Evolutionary conservation across 2,888 invertebrate genomes (phyloP), one percentile per base, ranked within the genome.

Genomic region (Liopterus haemorrhoidalis): DNA sequence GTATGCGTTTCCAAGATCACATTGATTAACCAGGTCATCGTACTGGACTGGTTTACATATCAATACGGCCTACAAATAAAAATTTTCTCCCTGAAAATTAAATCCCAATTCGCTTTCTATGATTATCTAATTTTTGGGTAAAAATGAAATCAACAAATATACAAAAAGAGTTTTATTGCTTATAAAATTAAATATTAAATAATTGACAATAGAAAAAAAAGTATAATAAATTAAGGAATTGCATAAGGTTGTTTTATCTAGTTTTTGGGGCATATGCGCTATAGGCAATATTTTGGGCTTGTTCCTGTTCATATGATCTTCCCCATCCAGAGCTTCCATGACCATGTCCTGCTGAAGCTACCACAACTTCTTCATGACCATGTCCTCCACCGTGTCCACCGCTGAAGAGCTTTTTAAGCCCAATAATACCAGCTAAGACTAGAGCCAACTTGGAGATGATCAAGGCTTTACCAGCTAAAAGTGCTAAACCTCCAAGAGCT

Each of bases 371-470:
- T 11, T 78, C 78, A 41, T 78, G 75, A 45, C 82, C 80, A 56
- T 72, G 70, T 6, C 75, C 76, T 45, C 78, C 76, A 5, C 65
- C 63, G 4, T 78, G 75, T 21, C 76, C 76, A 2, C 81, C 75
- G 15, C 82, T 79, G 32, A 88, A 71, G 20, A 90, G 75, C 59
- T 89, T 89, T 73, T 88, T 89, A 65, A 90, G 71, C 2, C 88
- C 89, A 54, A 89, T 85, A 57, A 89, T 88, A 54, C 82, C 85
- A 47, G 89, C 87, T 37, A 89, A 69, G 1, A 88, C 86, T 41
- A 89, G 67, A 0, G 89, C 89, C 54, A 89, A 68, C 62, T 89
- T 89, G 52, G 87, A 86, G 35, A 89, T 84, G 56, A 89, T 88
- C 51, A 89, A 68, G 28, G 89, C 89, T 66, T 90, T 90, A 54